A percentile compares a stretch with the other conserved stretches of the same genome.
Evolutionary conservation across 1,140 invertebrate genomes (phyloP).

Genomic region (Heterodera schachtii): DNA sequence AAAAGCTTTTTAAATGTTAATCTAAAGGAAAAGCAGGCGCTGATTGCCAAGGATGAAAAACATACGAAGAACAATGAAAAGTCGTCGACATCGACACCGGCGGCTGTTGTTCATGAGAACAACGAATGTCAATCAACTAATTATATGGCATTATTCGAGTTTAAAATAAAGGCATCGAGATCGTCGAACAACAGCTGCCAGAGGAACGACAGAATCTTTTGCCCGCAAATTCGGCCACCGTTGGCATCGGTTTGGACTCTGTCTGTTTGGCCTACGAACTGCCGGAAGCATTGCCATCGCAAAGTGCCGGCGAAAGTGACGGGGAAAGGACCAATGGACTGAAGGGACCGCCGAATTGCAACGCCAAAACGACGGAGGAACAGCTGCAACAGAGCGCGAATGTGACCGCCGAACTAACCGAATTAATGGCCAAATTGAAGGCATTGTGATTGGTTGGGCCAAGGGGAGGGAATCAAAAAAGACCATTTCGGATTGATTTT

Average conservation of each 20-base stretch:
- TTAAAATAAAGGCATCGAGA: slow-evolving; percentile 8
- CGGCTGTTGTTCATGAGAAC: slow-evolving; percentile 36
- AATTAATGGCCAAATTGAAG: slow-evolving; percentile 9
- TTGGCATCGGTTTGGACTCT: not conserved
- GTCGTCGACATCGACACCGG: not conserved
- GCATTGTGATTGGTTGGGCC: no score
- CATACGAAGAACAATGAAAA: not conserved
- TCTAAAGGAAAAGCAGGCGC: not conserved
- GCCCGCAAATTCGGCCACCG: not conserved
- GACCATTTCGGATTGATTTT: no score
- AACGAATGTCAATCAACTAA: slow-evolving; percentile 62
- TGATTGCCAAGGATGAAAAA: not conserved
- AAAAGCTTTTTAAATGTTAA: no score
- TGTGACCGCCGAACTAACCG: not conserved
- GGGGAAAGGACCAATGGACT: no score
- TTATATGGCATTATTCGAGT: no score
- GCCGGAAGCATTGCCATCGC: not conserved
- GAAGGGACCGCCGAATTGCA: not conserved
- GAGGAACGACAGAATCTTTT: no score
- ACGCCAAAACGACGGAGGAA: not conserved
- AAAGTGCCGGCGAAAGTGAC: not conserved
- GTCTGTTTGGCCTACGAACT: not conserved
- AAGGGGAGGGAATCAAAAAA: no score
- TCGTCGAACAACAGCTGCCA: not conserved
- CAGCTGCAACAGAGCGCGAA: not conserved